A percentile compares a stretch with the other conserved stretches of the same genome.
Conservation (phyloP, 2,113 vertebrate species). For the Patagioenas fasciata region DNA sequence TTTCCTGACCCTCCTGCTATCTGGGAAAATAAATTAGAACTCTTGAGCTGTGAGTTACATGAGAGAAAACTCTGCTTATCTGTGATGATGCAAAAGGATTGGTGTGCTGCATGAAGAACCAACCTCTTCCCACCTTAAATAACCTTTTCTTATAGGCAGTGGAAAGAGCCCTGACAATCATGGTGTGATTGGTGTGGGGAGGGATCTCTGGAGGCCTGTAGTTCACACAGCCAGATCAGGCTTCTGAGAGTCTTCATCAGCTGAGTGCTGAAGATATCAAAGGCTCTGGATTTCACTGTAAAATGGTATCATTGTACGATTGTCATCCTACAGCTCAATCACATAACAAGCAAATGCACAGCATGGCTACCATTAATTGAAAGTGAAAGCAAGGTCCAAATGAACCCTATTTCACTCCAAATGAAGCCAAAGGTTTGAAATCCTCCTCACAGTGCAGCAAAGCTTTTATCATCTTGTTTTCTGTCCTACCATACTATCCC, state of each 20-base stretch:
- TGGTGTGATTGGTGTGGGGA: not conserved
- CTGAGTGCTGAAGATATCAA: not conserved
- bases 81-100: not conserved
- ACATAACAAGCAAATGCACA: not conserved
- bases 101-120: not conserved
- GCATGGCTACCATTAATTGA: not conserved
- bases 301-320: not conserved
- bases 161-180: not conserved
- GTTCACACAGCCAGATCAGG: not conserved
- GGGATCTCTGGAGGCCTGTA: not conserved
- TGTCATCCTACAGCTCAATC: not conserved
- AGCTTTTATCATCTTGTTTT: not conserved
- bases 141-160: not conserved
- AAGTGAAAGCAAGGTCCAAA: not conserved
- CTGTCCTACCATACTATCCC: not conserved
- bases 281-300: not conserved
- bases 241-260: not conserved
- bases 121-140: not conserved
- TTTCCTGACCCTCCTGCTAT: not conserved
- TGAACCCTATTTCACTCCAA: not conserved
- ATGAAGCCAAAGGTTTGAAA: not conserved
- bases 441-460: not conserved
- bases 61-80: not conserved
- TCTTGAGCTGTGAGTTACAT: not conserved
- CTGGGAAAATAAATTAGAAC: constrained; percentile 17